A percentile compares a stretch with the other conserved stretches of the same genome.
phyloP scores from a whole-genome alignment of 1,140 invertebrate genomes.

The Drosophila biarmipes region DNA sequence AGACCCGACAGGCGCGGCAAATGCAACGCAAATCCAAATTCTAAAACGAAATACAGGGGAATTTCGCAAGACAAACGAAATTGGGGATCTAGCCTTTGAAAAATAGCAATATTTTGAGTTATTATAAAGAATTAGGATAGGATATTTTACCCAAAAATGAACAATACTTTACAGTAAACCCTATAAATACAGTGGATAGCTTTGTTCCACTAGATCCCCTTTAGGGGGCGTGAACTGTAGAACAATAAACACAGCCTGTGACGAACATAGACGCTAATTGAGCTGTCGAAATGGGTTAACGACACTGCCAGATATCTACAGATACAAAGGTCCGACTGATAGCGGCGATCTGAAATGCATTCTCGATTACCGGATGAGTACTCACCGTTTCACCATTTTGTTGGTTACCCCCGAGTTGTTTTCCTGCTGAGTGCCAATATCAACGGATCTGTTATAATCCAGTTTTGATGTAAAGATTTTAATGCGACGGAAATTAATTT shows the following conservation, averaged over 20 bases:
- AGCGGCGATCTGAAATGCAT: conserved; percentile 10
- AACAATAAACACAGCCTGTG: conserved; percentile 42
- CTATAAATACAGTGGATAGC: not conserved
- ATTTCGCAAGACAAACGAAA: not conserved
- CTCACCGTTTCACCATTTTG: conserved; percentile 85
- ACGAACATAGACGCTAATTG: conserved; percentile 55
- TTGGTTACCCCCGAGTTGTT: conserved; percentile 84
- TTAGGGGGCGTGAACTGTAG: not conserved
- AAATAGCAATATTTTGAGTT: too few species aligned
- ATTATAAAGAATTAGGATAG: too few species aligned
- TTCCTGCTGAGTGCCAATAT: conserved; percentile 84
- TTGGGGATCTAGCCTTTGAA: too few species aligned
- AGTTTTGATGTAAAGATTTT: conserved; percentile 84
- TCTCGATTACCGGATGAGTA: conserved; percentile 7
- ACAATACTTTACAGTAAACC: not conserved
- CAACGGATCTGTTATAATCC: conserved; percentile 84
- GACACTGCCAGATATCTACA: conserved; percentile 28
- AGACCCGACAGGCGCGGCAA: conserved; percentile 37
- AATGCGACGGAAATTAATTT: conserved; percentile 84
- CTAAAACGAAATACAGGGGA: conserved; percentile 21
- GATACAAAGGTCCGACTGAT: conserved; percentile 16
- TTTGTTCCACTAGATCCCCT: not conserved
- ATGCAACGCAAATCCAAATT: conserved; percentile 55
- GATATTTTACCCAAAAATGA: too few species aligned
- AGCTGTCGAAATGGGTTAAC: conserved; percentile 59